phyloP scores from a whole-genome alignment of 2,797 vertebrate genomes.

The Chromobotia macracanthus region DNA sequence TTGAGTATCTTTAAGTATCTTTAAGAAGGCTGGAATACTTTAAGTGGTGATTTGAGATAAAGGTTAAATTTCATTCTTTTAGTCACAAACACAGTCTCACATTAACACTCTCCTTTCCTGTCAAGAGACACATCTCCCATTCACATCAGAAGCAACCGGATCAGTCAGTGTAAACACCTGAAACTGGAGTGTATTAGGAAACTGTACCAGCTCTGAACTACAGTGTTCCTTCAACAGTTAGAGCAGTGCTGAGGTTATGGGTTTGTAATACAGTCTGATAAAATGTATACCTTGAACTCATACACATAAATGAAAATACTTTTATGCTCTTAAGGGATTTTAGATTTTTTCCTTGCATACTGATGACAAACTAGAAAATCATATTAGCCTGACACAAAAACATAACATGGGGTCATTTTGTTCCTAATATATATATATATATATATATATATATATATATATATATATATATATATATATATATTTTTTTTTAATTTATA shows the following conservation, averaged over 20 bases:
- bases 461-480: neutral
- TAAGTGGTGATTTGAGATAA: too few relatives aligned
- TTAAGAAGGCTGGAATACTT: too few relatives aligned
- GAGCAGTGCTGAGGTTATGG: neutral
- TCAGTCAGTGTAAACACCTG: too few relatives aligned
- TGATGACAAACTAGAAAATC: too few relatives aligned
- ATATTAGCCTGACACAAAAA: too few relatives aligned
- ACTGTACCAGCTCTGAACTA: neutral
- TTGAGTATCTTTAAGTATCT: too few relatives aligned
- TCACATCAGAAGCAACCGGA: neutral
- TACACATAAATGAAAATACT: too few relatives aligned
- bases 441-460: too few relatives aligned
- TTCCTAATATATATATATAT: neutral
- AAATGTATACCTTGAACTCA: neutral
- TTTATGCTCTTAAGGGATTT: too few relatives aligned
- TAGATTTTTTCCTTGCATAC: too few relatives aligned
- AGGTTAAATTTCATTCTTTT: too few relatives aligned
- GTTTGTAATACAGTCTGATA: neutral
- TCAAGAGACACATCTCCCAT: neutral
- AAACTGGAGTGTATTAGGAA: neutral
- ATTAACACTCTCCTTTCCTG: neutral
- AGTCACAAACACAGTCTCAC: neutral
- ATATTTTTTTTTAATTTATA: too few relatives aligned
- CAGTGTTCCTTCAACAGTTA: neutral
- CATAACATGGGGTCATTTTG: neutral